Base-by-base conservation (phyloP, 2,888 invertebrate species). In the Melitaea athalia region DNA sequence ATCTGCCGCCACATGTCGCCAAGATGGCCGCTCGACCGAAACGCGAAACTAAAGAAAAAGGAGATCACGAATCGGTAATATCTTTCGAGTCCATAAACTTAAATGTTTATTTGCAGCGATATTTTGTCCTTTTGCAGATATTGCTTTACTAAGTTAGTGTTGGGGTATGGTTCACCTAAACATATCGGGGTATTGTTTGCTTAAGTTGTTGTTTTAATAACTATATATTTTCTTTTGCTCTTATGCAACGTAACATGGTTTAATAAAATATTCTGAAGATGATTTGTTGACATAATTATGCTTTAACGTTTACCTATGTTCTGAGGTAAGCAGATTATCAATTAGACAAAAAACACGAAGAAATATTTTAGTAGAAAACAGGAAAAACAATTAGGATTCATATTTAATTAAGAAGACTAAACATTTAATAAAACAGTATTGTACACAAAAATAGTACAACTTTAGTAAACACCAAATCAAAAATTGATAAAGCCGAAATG, bases 1-100 rank as follows among this genome's bases (percentile, higher is more conserved):
- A 92, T 92, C 91, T 92, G 81, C 91, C 87, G 89, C 91, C 92
- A 92, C 91, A 92, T 92, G 92, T 92, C 92, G 92, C 92, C 92
- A 91, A 92, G 89, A 92, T 92, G 92, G 92, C 92, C 88, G 92
- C 82, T 86, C 85, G 85, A 85, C 85, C 85, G 83, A 85, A 89
- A 88, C 87, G 85, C 85, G 85, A 87, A 89, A 86, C 91, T 85
- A 89, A 91, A 92, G 88, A 92, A 92, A 92, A 90, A 92, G 91
- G 87, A 91, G 88, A 92, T 91, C 92, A 92, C 92, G 92, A 89
- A 92, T 91, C 89, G 89, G 92, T 92, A 91, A 91, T 92, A 92
- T 92, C 92, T 92, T 92, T 92, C 91, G 83, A 91, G 91, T 91
- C 92, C 90, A 92, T 92, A 92, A 92, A 92, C 85, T 91, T 91